These are phyloP conservation scores for Panonychus citri DNA, from an alignment of 1,140 invertebrate species.

Conservation along the genomic window DNA sequence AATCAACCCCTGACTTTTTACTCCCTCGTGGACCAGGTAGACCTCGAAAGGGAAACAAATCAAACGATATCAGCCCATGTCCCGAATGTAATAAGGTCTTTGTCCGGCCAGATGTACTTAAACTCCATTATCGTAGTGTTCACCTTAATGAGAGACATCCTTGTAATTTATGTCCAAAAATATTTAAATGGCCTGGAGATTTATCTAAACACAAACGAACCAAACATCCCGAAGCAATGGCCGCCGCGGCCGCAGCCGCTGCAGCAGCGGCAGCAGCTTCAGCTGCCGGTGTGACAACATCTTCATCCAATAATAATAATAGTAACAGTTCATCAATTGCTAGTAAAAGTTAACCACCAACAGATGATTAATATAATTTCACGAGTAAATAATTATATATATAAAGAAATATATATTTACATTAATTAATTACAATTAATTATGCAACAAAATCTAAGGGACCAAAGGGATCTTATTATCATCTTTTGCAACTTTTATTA, in stretches of 20 bases:
- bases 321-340: no score
- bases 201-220: constrained; percentile 2
- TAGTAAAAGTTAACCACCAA: no score
- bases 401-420: no score
- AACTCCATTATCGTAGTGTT: constrained; percentile 3
- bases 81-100: constrained; percentile 2
- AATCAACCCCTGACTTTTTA: constrained; percentile 1
- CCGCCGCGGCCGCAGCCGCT: background rate
- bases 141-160: constrained; percentile 1
- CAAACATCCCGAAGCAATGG: background rate
- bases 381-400: no score
- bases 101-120: constrained; percentile 1
- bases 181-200: constrained; percentile 4
- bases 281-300: no score
- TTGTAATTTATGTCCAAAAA: constrained; percentile 2
- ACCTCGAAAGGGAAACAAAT: constrained; percentile 3
- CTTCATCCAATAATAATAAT: no score
- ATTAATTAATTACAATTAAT: no score
- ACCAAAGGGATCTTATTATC: no score
- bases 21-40: constrained; percentile 2
- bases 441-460: no score
- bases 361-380: no score
- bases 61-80: constrained; percentile 2
- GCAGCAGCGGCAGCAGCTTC: no score
- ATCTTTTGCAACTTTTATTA: no score